A percentile compares a stretch with the other conserved stretches of the same genome.
Evolutionary conservation across 2,797 vertebrate species (phyloP).

Genomic region (Myiotriccus ornatus): DNA sequence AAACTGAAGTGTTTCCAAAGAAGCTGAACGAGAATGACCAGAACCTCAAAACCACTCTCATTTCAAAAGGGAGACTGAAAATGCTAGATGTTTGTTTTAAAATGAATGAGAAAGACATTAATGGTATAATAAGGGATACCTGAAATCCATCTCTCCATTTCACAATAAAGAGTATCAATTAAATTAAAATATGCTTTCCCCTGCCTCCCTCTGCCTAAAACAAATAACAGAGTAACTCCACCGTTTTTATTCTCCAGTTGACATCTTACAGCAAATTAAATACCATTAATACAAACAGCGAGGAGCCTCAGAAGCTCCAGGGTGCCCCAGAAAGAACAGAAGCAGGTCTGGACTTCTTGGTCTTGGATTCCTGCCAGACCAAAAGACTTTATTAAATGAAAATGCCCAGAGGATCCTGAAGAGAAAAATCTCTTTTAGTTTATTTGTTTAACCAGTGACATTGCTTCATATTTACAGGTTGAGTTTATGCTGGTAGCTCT

Average conservation of each 20-base stretch:
- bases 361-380: constrained; percentile 36
- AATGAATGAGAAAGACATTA: background rate
- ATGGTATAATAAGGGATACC: background rate
- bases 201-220: background rate
- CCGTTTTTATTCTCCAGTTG: constrained; percentile 1
- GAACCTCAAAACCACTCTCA: background rate
- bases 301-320: constrained; percentile 25
- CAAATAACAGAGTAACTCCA: background rate
- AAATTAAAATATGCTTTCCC: constrained; percentile 7
- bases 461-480: background rate
- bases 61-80: background rate
- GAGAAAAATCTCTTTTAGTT: constrained; percentile 1
- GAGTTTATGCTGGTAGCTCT: background rate
- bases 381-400: constrained; percentile 26
- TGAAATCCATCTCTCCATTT: constrained; percentile 7
- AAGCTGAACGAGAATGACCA: background rate
- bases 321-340: constrained; percentile 38
- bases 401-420: constrained; percentile 22
- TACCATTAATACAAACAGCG: constrained; percentile 35
- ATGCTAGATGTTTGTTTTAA: background rate
- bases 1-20: background rate
- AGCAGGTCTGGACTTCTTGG: constrained; percentile 21
- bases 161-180: background rate
- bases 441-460: constrained; percentile 32
- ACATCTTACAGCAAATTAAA: constrained; percentile 44